A percentile compares a stretch with the other conserved stretches of the same genome.
These are phyloP conservation scores for Microplitis manilae DNA, from an alignment of 2,888 invertebrate species.

Conservation along the genomic window DNA sequence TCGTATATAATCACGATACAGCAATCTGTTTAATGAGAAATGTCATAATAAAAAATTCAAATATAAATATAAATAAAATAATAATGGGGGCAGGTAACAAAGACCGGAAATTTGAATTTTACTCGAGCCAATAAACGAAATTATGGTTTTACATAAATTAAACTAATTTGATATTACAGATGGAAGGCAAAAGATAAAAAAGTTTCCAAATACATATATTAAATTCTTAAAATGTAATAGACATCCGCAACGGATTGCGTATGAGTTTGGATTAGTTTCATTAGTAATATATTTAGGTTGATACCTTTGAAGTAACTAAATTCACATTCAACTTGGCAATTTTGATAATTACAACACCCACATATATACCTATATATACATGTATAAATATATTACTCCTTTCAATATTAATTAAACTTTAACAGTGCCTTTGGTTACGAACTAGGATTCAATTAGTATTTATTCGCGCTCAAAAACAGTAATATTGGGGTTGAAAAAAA, in stretches of 20 bases:
- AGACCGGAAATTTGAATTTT: no score
- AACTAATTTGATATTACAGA: no score
- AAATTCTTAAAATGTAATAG: neutral
- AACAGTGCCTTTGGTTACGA: constrained; percentile 10
- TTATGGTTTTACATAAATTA: no score
- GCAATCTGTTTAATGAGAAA: no score
- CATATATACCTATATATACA: constrained; percentile 27
- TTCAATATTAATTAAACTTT: constrained; percentile 48
- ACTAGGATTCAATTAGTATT: neutral
- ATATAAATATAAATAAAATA: no score
- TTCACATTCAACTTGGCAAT: constrained; percentile 44
- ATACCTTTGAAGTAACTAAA: neutral
- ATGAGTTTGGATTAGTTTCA: constrained; percentile 18
- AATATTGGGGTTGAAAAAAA: no score
- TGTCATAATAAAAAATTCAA: no score
- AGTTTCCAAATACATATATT: neutral
- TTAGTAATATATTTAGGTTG: neutral
- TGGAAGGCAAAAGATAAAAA: no score
- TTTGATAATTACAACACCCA: constrained; percentile 46
- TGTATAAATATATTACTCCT: constrained; percentile 16
- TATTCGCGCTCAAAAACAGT: neutral
- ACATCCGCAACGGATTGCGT: neutral
- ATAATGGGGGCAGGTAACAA: no score
- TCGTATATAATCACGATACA: no score
- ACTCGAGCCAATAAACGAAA: no score